Conservation (phyloP, 2,797 vertebrate species). For the Oreortyx pictus region DNA sequence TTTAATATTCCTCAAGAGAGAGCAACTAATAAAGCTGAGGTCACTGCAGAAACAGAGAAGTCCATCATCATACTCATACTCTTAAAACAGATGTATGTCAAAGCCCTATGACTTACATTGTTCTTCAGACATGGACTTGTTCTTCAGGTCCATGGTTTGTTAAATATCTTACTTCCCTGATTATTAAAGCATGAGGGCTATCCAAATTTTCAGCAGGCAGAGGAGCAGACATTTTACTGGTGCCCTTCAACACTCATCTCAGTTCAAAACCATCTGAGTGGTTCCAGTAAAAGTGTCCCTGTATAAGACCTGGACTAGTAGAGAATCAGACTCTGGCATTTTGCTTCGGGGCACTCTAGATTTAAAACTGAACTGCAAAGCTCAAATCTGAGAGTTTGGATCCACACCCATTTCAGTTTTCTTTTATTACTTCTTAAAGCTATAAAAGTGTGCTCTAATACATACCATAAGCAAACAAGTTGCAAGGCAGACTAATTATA, state of each 20-base stretch:
- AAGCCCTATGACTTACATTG: background rate
- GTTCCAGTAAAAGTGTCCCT: background rate
- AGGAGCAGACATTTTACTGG: background rate
- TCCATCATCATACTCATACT: background rate
- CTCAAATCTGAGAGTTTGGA: background rate
- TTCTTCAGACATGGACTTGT: background rate
- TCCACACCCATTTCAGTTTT: background rate
- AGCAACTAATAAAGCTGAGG: background rate
- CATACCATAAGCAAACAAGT: constrained; percentile 26
- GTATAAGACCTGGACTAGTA: background rate
- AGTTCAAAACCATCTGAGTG: background rate
- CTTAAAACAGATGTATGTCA: background rate
- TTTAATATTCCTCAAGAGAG: background rate
- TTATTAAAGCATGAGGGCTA: background rate
- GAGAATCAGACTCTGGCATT: background rate
- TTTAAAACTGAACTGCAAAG: background rate
- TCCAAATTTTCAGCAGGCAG: background rate
- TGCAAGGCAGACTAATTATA: constrained; percentile 42
- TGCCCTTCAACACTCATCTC: background rate
- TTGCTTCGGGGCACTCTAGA: background rate
- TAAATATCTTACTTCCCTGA: background rate
- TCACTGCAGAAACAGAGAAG: background rate
- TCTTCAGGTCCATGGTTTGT: background rate
- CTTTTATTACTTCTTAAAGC: constrained; percentile 16
- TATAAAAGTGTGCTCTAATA: background rate